These are phyloP conservation scores for Halcyon leucocephala DNA, from an alignment of 2,797 vertebrate species.

Conservation along the genomic window DNA sequence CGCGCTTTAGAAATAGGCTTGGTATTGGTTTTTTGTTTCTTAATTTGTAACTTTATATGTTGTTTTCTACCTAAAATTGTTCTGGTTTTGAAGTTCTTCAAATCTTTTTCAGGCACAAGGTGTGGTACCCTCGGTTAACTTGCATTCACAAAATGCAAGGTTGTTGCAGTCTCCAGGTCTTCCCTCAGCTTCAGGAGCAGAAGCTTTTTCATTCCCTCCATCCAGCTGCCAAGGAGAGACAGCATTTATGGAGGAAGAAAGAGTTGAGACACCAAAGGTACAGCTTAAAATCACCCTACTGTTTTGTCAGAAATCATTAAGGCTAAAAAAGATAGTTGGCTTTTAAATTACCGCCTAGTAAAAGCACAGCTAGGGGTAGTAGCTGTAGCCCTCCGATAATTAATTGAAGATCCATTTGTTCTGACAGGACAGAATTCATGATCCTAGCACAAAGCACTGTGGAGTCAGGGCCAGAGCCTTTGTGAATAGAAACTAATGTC, in stretches of 20 bases:
- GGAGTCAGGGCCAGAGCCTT: background rate
- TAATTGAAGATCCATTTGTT: background rate
- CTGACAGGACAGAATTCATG: background rate
- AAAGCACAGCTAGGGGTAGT: background rate
- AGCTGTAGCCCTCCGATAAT: background rate
- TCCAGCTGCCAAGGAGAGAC: conserved; percentile 84
- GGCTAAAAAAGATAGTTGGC: background rate
- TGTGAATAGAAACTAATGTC: background rate
- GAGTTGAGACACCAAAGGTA: conserved; percentile 94
- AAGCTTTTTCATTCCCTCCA: conserved; percentile 89
- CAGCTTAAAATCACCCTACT: background rate
- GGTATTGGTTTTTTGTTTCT: background rate
- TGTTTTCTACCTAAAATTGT: background rate
- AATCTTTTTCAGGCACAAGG: conserved; percentile 82
- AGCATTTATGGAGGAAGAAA: conserved; percentile 92
- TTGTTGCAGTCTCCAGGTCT: conserved; percentile 88
- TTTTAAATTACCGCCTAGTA: background rate
- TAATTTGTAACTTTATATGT: accelerated
- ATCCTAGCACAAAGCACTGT: background rate
- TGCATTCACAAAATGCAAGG: conserved; percentile 86
- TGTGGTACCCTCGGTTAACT: conserved; percentile 83
- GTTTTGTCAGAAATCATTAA: background rate
- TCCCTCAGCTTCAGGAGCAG: conserved; percentile 79
- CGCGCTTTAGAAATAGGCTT: background rate
- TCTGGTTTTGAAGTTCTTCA: background rate